A percentile compares a stretch with the other conserved stretches of the same genome.
Evolutionary conservation across 2,888 invertebrate genomes (phyloP).

Genomic region (Xiphydria camelus): DNA sequence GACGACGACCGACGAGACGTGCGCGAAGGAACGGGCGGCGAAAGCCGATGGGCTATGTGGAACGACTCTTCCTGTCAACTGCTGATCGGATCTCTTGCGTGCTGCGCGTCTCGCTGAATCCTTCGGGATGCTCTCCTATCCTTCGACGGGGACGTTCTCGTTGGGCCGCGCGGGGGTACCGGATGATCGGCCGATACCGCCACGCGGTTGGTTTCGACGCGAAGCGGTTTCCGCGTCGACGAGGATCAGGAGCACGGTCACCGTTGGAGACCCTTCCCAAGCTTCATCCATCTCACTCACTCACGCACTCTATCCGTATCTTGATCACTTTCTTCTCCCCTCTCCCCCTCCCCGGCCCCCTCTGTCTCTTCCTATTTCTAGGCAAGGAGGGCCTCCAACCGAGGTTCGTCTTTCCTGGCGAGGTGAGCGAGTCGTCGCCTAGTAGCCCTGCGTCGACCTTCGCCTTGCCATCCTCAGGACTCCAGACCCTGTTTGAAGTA

Average conservation of each 20-base stretch:
- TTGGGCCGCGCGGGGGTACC: too few relatives aligned
- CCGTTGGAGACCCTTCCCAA: too few relatives aligned
- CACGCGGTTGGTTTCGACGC: too few relatives aligned
- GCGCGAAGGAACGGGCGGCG: constrained; percentile 23
- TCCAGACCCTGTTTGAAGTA: constrained; percentile 45
- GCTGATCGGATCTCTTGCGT: constrained; percentile 21
- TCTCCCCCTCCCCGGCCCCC: background rate
- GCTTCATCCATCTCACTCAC: too few relatives aligned
- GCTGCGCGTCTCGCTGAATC: constrained; percentile 16
- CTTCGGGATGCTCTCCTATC: constrained; percentile 1
- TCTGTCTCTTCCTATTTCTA: constrained; percentile 11
- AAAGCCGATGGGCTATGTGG: constrained; percentile 33
- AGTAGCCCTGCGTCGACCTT: constrained; percentile 40
- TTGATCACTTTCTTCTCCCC: background rate
- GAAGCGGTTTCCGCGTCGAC: too few relatives aligned
- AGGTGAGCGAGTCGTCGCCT: constrained; percentile 42
- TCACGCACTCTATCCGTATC: too few relatives aligned
- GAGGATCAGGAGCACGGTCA: too few relatives aligned
- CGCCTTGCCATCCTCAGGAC: constrained; percentile 49
- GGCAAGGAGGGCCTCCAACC: constrained; percentile 29
- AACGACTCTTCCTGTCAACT: too few relatives aligned
- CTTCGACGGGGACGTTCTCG: constrained; percentile 14
- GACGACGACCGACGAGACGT: background rate
- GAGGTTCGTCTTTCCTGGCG: constrained; percentile 30
- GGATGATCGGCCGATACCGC: too few relatives aligned